Base-by-base conservation (phyloP, 2,113 vertebrate genomes). In the Corythaeola cristata region DNA sequence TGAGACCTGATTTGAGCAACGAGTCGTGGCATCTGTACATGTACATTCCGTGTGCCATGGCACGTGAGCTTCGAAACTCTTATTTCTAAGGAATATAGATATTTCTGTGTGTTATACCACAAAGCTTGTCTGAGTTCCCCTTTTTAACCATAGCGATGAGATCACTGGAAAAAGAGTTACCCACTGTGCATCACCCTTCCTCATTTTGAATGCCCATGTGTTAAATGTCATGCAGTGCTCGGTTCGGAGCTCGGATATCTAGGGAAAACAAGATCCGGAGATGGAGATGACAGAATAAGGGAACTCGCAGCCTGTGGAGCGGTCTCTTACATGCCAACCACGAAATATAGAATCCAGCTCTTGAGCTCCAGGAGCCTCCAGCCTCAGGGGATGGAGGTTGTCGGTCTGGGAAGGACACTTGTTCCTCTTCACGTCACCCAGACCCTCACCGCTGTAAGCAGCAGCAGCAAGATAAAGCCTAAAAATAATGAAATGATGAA, bases 121-220 rank as follows among this genome's bases (percentile, higher is more conserved):
- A 93, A 49, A 95, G 33, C 16, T 87, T 52, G 28, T 89, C 56
- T 23, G 64, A 87, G 80, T 95, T 97, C 58, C 77, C 32, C 32
- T 95, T 94, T 89, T 68, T 79, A 85, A 92, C 85, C 76, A 30
- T 13, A 66, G 80, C 24, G 80, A 92, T 96, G 97, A 95, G 80
- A 69, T 95, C 94, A 97, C 83, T 93, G 83, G 92, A 92, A 95
- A 93, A 93, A 92, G 62, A 95, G 55, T 68, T 64, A 41, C 59
- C 24, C 3, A 6, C 73, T 87, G 21, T 22, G 81, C 16, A 24
- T 85, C 82, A 23, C 15, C 30, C 89, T 96, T 95, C 95, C 92
- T 92, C 66, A 41, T 87, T 87, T 45, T 72, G 60, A 49, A 33
- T 39, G 56, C 16, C 21, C 12, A 0, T 23, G 41, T 90, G 72